Conservation (phyloP, 2,113 vertebrate genomes). For the Halichoerus grypus region DNA sequence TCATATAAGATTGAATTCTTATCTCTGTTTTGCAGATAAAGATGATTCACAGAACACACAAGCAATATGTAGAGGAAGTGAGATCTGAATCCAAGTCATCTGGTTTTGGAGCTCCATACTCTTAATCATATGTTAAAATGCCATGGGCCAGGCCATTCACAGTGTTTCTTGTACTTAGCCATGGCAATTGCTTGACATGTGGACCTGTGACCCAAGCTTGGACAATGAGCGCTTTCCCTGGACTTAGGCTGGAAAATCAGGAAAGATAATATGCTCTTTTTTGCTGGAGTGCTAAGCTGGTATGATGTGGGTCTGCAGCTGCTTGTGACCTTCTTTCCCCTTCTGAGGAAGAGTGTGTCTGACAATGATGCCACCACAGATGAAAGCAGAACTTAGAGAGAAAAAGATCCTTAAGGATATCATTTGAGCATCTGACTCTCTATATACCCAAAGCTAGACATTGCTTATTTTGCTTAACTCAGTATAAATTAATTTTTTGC, state of each 20-base stretch:
- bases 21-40: not conserved
- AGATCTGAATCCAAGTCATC: not conserved
- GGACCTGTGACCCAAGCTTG: not conserved
- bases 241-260: not conserved
- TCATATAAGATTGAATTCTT: not conserved
- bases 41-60: not conserved
- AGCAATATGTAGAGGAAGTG: not conserved
- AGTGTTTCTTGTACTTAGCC: not conserved
- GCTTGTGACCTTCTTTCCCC: not conserved
- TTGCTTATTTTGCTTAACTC: not conserved
- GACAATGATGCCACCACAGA: not conserved
- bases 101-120: not conserved
- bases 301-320: not conserved
- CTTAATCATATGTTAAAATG: not conserved
- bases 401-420: not conserved
- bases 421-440: not conserved
- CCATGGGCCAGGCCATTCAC: not conserved
- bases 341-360: not conserved
- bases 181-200: not conserved
- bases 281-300: not conserved
- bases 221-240: not conserved
- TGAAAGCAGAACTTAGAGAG: not conserved
- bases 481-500: not conserved
- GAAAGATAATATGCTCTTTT: not conserved
- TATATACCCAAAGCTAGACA: not conserved